Evolutionary conservation across 2,797 vertebrate genomes (phyloP), one percentile per base, ranked within the genome.

Genomic region (Pseudochirops corinnae): DNA sequence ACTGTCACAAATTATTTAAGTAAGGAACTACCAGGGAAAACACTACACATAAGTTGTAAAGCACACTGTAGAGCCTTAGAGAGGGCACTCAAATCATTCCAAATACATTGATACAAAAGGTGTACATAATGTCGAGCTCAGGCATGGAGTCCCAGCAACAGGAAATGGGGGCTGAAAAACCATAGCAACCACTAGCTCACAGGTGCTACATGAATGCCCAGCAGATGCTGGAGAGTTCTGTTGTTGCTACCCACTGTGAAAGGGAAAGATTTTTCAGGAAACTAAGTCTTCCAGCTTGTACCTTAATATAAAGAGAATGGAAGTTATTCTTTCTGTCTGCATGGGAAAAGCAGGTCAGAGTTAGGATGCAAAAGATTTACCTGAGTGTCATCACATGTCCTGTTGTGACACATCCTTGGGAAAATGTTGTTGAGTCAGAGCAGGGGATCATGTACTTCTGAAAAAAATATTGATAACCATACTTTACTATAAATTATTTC

Each of bases 1-100:
- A 97, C 46, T 94, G 93, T 90, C 94, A 98, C 93, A 95, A 95
- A 74, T 95, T 95, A 98, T 96, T 93, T 97, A 97, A 98, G 95
- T 74, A 96, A 95, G 29, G 52, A 94, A 93, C 26, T 58, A 94
- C 95, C 94, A 94, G 55, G 93, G 94, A 96, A 95, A 97, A 90
- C 21, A 92, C 67, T 94, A 94, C 91, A 95, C 91, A 94, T 82
- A 95, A 97, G 93, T 96, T 97, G 96, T 96, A 93, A 93, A 97
- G 93, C 29, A 13, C 55, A 46, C 11, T 7, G 10, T 57, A 94
- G 90, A 14, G 50, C 90, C 93, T 94, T 52, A 82, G 57, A 93
- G 53, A 33, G 0, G 33, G 31, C 28, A n/a, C 4, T 0, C 24
- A 56, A 95, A 60, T 50, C 28, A 21, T 94, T 92, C 29, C 31